A percentile compares a stretch with the other conserved stretches of the same genome.
Evolutionary conservation across 37 sponge, comb jelly and placozoan genomes (phyloP).

Genomic region (Dysidea cf. avara): DNA sequence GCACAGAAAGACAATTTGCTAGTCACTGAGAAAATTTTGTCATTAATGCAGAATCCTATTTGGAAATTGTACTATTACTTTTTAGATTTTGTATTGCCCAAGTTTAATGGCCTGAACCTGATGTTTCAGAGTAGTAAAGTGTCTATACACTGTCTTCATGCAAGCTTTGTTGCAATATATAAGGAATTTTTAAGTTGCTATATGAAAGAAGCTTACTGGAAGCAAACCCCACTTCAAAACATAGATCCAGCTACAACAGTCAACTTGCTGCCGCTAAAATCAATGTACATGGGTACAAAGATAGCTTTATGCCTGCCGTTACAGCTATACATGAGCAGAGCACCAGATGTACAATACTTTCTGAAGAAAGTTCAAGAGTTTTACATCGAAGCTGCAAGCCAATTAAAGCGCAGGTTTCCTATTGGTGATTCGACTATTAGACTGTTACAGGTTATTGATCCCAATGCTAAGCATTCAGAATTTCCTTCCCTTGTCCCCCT

Average conservation of each 20-base stretch:
- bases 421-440: slow-evolving; percentile 2
- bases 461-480: not conserved
- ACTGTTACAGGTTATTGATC: slow-evolving; percentile 6
- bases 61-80: slow-evolving; percentile 28
- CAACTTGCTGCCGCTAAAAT: slow-evolving; percentile 6
- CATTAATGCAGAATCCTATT: slow-evolving; percentile 29
- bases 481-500: slow-evolving; percentile 19
- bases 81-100: slow-evolving; percentile 15
- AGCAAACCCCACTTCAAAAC: too few species aligned
- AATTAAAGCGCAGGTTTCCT: slow-evolving; percentile 4
- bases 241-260: not conserved
- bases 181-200: slow-evolving; percentile 21
- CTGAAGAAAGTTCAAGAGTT: too few species aligned
- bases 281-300: slow-evolving; percentile 19
- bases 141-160: too few species aligned
- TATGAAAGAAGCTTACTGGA: not conserved
- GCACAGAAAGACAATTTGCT: slow-evolving; percentile 13
- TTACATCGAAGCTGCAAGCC: slow-evolving; percentile 20
- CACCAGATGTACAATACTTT: too few species aligned
- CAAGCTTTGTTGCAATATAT: slow-evolving; percentile 14
- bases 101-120: slow-evolving; percentile 25
- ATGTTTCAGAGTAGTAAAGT: slow-evolving; percentile 19
- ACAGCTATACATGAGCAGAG: not conserved
- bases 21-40: slow-evolving; percentile 23
- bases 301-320: not conserved